Evolutionary conservation across 2,113 vertebrate species (phyloP), one percentile per base, ranked within the genome.

Genomic region (Sinocyclocheilus rhinocerous): DNA sequence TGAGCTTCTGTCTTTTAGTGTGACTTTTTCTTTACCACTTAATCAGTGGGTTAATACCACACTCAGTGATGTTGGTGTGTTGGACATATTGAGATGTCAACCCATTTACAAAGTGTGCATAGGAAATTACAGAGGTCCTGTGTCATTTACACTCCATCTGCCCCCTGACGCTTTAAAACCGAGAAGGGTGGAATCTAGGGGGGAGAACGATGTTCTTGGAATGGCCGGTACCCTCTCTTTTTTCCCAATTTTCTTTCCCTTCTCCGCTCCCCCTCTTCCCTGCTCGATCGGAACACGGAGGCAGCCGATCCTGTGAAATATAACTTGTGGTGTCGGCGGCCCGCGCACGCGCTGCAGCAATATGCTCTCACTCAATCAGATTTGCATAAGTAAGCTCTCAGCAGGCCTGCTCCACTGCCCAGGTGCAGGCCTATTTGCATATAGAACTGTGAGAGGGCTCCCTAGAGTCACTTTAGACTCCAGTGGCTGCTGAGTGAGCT

Each of bases 361-460:
- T 98, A 97, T 96, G 97, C 97, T 97, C 96, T 96, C 96, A 95
- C 97, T 98, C 97, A 97, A 98, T 99, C 97, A 97, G 97, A 99
- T 99, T 99, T 98, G 97, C 98, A 99, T 99, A 99, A 99, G 97
- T 98, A 99, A 98, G 97, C 98, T 97, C 97, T 98, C 96, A 96
- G 95, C 95, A 95, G 95, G 96, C 95, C 96, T 95, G 97, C 97
- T 97, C 96, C 87, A 96, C 97, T 98, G 97, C 96, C 97, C 98
- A 99, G 98, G 97, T 99, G 97, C 96, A 95, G 95, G 95, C 93
- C 93, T 95, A 99, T 99, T 99, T 99, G 98, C 98, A 99, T 99
- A 99, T 99, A 99, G 97, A 99, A 98, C 97, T 97, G 96, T 96
- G 96, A 96, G 95, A 91, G 95, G 96, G 96, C 96, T 98, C 98